Conservation (phyloP, 2,888 invertebrate genomes). For the Scaeva pyrastri region DNA sequence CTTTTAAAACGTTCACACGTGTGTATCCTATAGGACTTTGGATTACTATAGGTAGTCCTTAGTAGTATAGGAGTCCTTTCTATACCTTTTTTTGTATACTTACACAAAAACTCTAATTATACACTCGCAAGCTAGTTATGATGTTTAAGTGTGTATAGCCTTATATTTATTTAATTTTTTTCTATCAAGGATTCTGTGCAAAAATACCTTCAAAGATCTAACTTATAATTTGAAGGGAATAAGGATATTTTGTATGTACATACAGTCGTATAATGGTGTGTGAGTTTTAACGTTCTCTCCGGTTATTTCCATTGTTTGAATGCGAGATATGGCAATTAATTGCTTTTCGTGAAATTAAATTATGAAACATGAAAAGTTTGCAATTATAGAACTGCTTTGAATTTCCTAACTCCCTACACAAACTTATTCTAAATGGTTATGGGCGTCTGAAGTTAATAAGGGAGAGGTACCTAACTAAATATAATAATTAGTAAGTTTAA, state of each 20-base stretch:
- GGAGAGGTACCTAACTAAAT: no score
- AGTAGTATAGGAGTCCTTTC: no score
- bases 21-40: background rate
- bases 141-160: constrained; percentile 25
- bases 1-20: constrained; percentile 42
- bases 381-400: background rate
- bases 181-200: constrained; percentile 40
- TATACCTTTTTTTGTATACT: background rate
- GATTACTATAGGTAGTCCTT: background rate
- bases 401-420: no score
- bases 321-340: background rate
- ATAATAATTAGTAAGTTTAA: no score
- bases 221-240: background rate
- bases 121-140: constrained; percentile 68
- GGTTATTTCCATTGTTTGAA: background rate
- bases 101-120: constrained; percentile 59
- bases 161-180: constrained; percentile 1
- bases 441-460: no score
- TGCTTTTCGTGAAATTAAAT: constrained; percentile 15
- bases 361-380: background rate
- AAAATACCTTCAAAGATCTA: background rate
- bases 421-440: no score
- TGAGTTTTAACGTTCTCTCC: background rate
- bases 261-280: constrained; percentile 6
- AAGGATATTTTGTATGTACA: constrained; percentile 9